Evolutionary conservation across 1,140 invertebrate genomes (phyloP).

Genomic region (Drosophila jambulina): DNA sequence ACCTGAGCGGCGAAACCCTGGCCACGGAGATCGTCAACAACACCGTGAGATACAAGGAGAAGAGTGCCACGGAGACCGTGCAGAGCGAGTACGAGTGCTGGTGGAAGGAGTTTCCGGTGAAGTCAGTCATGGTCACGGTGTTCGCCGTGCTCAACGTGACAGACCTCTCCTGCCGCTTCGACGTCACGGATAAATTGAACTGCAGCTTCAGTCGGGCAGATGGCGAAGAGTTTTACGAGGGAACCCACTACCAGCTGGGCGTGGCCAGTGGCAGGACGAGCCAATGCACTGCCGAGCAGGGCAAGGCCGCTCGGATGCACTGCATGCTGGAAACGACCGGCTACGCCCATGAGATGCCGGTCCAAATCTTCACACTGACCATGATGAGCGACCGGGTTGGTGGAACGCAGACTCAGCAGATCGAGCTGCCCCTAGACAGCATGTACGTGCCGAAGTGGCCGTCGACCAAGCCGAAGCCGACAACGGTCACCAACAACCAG

Average conservation of each 20-base stretch:
- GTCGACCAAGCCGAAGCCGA: rapidly evolving
- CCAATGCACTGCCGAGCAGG: neutral
- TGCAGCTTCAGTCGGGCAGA: slow-evolving; percentile 4
- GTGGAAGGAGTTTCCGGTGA: rapidly evolving
- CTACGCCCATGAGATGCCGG: neutral
- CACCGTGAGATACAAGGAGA: neutral
- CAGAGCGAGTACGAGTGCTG: neutral
- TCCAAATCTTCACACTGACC: neutral
- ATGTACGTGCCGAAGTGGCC: slow-evolving; percentile 4
- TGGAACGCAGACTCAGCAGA: neutral
- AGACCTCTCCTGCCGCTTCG: neutral
- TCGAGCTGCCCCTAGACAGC: neutral
- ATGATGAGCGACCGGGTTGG: neutral
- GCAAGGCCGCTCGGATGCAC: neutral
- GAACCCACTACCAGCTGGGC: neutral
- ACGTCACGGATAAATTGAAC: neutral
- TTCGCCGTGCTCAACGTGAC: neutral
- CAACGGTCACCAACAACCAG: neutral
- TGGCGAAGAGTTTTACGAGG: rapidly evolving
- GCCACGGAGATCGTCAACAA: neutral
- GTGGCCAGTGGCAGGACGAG: rapidly evolving
- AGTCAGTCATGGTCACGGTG: neutral
- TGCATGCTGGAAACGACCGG: neutral
- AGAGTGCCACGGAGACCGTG: neutral
- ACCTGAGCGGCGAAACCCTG: rapidly evolving